Conservation (phyloP, 2,797 vertebrate genomes). For the Enteromius treurensis region DNA sequence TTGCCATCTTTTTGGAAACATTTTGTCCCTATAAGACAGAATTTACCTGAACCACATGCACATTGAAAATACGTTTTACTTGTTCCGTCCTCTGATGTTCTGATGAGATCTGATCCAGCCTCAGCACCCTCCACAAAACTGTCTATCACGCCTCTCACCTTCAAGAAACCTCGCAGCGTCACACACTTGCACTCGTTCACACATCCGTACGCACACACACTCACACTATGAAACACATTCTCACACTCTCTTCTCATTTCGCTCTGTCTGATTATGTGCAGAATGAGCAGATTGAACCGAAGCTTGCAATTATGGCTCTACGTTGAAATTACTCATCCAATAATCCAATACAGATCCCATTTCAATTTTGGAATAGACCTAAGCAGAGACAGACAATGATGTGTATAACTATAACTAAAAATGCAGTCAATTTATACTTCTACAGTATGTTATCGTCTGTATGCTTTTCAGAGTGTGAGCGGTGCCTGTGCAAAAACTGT, state of each 20-base stretch:
- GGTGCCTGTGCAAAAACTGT: neutral
- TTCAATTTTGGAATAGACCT: neutral
- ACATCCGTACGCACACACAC: neutral
- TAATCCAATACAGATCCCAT: neutral
- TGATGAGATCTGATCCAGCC: slow-evolving; percentile 7
- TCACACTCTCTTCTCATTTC: slow-evolving; percentile 24
- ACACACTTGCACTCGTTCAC: neutral
- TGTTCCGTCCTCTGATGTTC: neutral
- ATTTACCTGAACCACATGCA: neutral
- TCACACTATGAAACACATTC: slow-evolving; percentile 3
- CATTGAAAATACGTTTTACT: neutral
- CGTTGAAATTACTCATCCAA: neutral
- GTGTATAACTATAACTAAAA: neutral
- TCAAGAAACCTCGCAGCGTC: neutral
- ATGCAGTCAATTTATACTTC: neutral
- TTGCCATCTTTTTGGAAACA: neutral
- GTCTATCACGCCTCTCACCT: slow-evolving; percentile 6
- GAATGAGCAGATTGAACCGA: slow-evolving; percentile 16
- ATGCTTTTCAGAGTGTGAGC: neutral
- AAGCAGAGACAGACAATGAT: neutral
- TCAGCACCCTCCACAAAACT: neutral
- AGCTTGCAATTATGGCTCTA: slow-evolving; percentile 10
- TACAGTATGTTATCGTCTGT: neutral
- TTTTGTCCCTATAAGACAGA: neutral
- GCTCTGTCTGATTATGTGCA: slow-evolving; percentile 17